These are phyloP conservation scores for Drosophila trapezifrons DNA, from an alignment of 1,140 invertebrate genomes.

Conservation along the genomic window DNA sequence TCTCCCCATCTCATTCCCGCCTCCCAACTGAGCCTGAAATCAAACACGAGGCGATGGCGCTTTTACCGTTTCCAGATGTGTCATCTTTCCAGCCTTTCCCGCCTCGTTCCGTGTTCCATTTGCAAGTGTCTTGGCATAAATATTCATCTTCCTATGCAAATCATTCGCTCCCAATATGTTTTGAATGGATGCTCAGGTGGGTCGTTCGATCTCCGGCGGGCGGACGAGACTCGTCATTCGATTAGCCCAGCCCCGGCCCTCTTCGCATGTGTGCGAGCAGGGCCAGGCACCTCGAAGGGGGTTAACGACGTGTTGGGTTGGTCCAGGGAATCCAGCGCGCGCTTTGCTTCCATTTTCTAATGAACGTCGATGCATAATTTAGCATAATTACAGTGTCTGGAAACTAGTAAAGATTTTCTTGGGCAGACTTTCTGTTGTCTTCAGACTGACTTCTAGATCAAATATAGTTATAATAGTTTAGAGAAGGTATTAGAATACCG, in stretches of 20 bases:
- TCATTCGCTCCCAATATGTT: constrained; percentile 29
- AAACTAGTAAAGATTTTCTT: constrained; percentile 1
- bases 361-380: constrained; percentile 34
- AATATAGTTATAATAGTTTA: no score
- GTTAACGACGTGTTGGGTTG: constrained; percentile 56
- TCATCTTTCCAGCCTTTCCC: constrained; percentile 3
- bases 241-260: constrained; percentile 28
- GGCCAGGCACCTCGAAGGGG: constrained; percentile 43
- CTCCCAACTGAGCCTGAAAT: neutral
- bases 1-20: no score
- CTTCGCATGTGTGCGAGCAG: constrained; percentile 22
- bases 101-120: constrained; percentile 25
- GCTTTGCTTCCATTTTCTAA: constrained; percentile 20
- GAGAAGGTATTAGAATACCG: no score
- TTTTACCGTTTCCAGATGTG: constrained; percentile 49
- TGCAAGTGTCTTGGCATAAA: constrained; percentile 39
- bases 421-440: neutral
- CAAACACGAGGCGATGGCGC: constrained; percentile 31
- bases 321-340: constrained; percentile 14
- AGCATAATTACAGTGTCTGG: constrained; percentile 14
- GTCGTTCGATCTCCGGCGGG: constrained; percentile 4
- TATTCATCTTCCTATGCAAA: constrained; percentile 53
- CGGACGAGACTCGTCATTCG: constrained; percentile 26
- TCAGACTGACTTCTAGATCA: no score
- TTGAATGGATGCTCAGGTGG: constrained; percentile 36